Evolutionary conservation across 2,888 invertebrate species (phyloP), one percentile per base, ranked within the genome.

Genomic region (Heliconius ethilla): DNA sequence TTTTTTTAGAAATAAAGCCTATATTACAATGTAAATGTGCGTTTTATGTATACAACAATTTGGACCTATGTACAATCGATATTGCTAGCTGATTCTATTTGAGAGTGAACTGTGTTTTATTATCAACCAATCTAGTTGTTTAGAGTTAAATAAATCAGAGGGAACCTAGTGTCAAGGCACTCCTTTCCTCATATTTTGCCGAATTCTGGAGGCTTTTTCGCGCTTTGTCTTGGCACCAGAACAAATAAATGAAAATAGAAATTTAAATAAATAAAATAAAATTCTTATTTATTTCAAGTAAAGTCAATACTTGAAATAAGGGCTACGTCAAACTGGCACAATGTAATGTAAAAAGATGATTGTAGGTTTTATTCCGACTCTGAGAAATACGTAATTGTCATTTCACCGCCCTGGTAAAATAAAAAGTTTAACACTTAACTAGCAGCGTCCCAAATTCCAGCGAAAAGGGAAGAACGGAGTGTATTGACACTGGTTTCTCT

Each of bases 41-140:
- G 65, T 51, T 51, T 51, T 72, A 37, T 62, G 45, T 74, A 18
- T 25, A n/a, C 59, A 55, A 63, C 37, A 51, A 62, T 74, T 67
- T 45, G 27, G 73, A 18, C 4, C 27, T 13, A 63, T 72, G 77
- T 74, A 77, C 77, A 67, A 77, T 77, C 74, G 27, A 74, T 74
- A 76, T 72, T 5, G 37, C 29, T 65, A 62, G 67, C 25, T 77
- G 67, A 73, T 77, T 73, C 73, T 74, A 74, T 69, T 74, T 74
- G 18, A 55, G 45, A 45, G 74, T 59, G 73, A 67, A 62, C 59
- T 77, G 74, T n/a, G n/a, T 74, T 77, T 77, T 79, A 72, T 51
- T 76, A 65, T 70, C 37, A 76, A 67, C 59, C 59, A 74, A 74
- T 77, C 15, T 74, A 74, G 40, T 40, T 69, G 27, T 25, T 73